These are phyloP conservation scores for Solenodon paradoxus DNA, from an alignment of 2,113 vertebrate species.

Conservation along the genomic window DNA sequence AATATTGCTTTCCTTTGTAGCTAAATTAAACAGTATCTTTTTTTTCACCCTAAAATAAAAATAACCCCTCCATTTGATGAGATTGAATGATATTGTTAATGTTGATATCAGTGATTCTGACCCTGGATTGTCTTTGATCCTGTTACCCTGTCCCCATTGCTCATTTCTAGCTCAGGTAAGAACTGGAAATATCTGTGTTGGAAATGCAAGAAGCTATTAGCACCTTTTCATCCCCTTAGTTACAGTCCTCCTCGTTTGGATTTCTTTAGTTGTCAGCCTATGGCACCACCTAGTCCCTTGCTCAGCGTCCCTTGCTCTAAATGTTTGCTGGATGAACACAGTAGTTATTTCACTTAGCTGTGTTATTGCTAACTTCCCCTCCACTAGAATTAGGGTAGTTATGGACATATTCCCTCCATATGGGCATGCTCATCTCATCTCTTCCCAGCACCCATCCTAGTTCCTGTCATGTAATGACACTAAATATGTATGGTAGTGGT, in stretches of 20 bases:
- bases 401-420: rapidly evolving
- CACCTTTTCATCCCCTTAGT: background rate
- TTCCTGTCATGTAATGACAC: background rate
- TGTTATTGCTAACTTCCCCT: background rate
- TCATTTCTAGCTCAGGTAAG: background rate
- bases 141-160: background rate
- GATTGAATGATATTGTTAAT: background rate
- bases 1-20: background rate
- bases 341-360: background rate
- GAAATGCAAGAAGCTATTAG: background rate
- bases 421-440: background rate
- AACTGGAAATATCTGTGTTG: background rate
- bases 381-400: no score
- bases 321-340: background rate
- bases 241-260: background rate
- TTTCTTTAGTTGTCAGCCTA: background rate
- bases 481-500: background rate
- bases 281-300: background rate
- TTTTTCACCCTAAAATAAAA: background rate
- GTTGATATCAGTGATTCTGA: background rate
- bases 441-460: background rate
- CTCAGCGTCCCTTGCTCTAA: background rate
- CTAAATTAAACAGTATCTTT: background rate
- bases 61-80: background rate
- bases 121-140: background rate